A percentile compares a stretch with the other conserved stretches of the same genome.
These are phyloP conservation scores for Sebastolobus alascanus DNA, from an alignment of 2,797 vertebrate genomes.

Conservation along the genomic window DNA sequence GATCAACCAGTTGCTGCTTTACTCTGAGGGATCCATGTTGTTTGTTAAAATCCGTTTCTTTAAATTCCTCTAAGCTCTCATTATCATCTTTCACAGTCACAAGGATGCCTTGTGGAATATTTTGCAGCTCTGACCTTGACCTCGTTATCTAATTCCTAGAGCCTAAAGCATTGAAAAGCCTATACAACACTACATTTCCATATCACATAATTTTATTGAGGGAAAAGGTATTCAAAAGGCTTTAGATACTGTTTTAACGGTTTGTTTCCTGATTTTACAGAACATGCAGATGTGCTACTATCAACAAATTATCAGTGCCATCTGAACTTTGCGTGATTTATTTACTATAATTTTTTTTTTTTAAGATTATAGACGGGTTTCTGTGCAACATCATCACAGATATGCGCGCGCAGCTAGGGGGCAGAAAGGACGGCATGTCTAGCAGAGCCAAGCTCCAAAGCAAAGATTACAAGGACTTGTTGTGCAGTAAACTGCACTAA, in stretches of 20 bases:
- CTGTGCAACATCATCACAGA: too few species aligned
- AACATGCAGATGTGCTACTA: neutral
- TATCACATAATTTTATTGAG: neutral
- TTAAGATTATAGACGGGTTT: too few species aligned
- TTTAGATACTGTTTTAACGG: neutral
- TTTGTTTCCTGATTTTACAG: neutral
- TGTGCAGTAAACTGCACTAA: too few species aligned
- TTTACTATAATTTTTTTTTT: neutral
- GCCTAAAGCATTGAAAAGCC: neutral
- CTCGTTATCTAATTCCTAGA: neutral
- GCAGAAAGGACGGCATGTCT: too few species aligned
- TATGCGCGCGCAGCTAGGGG: too few species aligned
- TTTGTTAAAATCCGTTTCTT: neutral
- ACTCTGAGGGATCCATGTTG: neutral
- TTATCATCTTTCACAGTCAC: neutral
- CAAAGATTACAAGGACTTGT: too few species aligned
- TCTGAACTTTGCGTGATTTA: neutral
- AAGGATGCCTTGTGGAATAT: neutral
- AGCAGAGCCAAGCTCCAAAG: too few species aligned
- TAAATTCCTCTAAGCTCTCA: neutral
- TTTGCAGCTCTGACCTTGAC: neutral
- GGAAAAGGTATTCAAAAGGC: neutral
- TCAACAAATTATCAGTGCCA: neutral
- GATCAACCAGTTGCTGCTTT: constrained; percentile 16
- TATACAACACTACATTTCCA: neutral